A percentile compares a stretch with the other conserved stretches of the same genome.
These are phyloP conservation scores for Teinopalpus imperialis DNA, from an alignment of 2,888 invertebrate species.

Conservation along the genomic window DNA sequence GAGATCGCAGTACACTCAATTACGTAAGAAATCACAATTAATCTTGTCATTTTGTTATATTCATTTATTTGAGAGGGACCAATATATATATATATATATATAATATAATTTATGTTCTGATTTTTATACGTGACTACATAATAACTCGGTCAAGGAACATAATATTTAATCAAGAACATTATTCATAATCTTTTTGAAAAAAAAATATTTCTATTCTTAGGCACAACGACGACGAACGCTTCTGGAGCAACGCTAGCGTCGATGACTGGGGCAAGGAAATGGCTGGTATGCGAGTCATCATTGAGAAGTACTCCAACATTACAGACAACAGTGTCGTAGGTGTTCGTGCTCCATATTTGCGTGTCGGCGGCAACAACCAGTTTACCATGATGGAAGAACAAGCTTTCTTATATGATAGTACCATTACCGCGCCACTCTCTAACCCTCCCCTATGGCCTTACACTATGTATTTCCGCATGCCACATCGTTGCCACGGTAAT, in stretches of 20 bases:
- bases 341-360: constrained; percentile 93
- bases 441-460: constrained; percentile 98
- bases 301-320: constrained; percentile 94
- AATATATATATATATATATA: too few species aligned
- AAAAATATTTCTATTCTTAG: constrained; percentile 63
- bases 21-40: constrained; percentile 85
- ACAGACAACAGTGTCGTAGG: constrained; percentile 96
- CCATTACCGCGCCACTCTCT: constrained; percentile 94
- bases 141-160: too few species aligned
- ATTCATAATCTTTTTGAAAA: background rate
- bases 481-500: constrained; percentile 96
- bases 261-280: constrained; percentile 97
- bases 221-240: constrained; percentile 94
- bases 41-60: background rate
- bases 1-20: constrained; percentile 97
- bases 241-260: constrained; percentile 96
- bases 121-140: too few species aligned
- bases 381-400: constrained; percentile 99
- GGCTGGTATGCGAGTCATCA: constrained; percentile 95
- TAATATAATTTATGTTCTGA: too few species aligned
- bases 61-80: background rate
- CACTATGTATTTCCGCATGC: constrained; percentile 98
- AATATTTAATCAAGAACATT: too few species aligned
- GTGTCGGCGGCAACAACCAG: constrained; percentile 97
- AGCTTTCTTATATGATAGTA: constrained; percentile 97